These are phyloP conservation scores for Xenentodon cancila DNA, from an alignment of 2,797 vertebrate species.

Conservation along the genomic window DNA sequence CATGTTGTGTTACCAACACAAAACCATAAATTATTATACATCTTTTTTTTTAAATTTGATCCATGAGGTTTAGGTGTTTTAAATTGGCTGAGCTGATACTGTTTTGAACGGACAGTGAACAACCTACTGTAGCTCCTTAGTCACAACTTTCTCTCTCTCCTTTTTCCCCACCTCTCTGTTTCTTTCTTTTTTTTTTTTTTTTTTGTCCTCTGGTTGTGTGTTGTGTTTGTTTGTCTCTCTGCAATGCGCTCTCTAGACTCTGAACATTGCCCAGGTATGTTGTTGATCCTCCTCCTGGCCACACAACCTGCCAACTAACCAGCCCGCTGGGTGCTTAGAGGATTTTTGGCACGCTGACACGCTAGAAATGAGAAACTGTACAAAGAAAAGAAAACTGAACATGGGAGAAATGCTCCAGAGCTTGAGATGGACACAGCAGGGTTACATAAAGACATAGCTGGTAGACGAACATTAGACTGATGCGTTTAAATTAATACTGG, in stretches of 20 bases:
- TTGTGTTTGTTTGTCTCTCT: slow-evolving; percentile 89
- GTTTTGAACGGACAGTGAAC: slow-evolving; percentile 86
- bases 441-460: slow-evolving; percentile 12
- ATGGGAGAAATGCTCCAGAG: slow-evolving; percentile 77
- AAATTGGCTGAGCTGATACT: slow-evolving; percentile 66
- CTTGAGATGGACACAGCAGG: slow-evolving; percentile 89
- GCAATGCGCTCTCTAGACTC: slow-evolving; percentile 99
- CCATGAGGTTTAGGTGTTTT: slow-evolving; percentile 67
- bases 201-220: slow-evolving; percentile 88
- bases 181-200: slow-evolving; percentile 62
- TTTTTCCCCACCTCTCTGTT: slow-evolving; percentile 55
- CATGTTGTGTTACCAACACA: slow-evolving; percentile 8
- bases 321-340: slow-evolving; percentile 88
- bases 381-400: slow-evolving; percentile 16
- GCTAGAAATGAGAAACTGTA: slow-evolving; percentile 39
- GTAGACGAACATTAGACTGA: slow-evolving; percentile 3
- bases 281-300: slow-evolving; percentile 98
- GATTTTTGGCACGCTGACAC: slow-evolving; percentile 75
- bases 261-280: slow-evolving; percentile 99
- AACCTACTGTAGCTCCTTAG: slow-evolving; percentile 90
- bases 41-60: slow-evolving; percentile 8
- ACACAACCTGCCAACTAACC: slow-evolving; percentile 92
- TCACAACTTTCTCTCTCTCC: slow-evolving; percentile 90
- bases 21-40: neutral
- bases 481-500: slow-evolving; percentile 12